Evolutionary conservation across 2,113 vertebrate genomes (phyloP).

Genomic region (Fulica atra): DNA sequence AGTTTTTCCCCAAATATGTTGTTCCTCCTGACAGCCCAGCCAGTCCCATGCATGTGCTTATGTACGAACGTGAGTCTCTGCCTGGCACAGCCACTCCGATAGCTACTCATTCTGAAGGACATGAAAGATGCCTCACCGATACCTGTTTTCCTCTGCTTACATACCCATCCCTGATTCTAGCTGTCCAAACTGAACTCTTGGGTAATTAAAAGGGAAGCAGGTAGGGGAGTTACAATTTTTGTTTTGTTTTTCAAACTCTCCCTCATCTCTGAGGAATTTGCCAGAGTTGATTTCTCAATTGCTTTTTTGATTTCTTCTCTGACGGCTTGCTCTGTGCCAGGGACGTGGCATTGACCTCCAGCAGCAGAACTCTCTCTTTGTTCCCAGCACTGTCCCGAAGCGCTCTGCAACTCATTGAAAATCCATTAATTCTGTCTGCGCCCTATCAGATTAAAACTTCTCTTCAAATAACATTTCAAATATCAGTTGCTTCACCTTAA

Average conservation of each 20-base stretch:
- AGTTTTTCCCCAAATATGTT: background rate
- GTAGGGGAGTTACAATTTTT: accelerated
- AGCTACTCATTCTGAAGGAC: background rate
- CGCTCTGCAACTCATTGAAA: background rate
- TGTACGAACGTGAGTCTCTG: background rate
- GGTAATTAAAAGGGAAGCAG: background rate
- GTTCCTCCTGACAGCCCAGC: background rate
- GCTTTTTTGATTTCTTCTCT: background rate
- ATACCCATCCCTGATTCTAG: background rate
- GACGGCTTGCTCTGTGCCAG: background rate
- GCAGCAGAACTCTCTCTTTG: background rate
- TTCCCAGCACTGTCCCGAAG: background rate
- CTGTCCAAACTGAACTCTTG: background rate
- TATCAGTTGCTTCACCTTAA: background rate
- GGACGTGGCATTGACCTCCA: background rate
- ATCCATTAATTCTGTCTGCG: background rate
- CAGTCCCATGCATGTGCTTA: background rate
- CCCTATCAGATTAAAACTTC: slow-evolving; percentile 27
- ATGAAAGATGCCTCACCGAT: background rate
- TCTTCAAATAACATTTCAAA: slow-evolving; percentile 42
- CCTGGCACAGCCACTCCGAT: background rate
- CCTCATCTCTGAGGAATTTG: background rate
- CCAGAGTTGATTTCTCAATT: background rate
- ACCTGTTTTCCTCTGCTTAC: background rate
- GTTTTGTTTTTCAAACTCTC: background rate